These are phyloP conservation scores for Cyphomyrus plagiostoma DNA, from an alignment of 2,113 vertebrate species.

Conservation along the genomic window DNA sequence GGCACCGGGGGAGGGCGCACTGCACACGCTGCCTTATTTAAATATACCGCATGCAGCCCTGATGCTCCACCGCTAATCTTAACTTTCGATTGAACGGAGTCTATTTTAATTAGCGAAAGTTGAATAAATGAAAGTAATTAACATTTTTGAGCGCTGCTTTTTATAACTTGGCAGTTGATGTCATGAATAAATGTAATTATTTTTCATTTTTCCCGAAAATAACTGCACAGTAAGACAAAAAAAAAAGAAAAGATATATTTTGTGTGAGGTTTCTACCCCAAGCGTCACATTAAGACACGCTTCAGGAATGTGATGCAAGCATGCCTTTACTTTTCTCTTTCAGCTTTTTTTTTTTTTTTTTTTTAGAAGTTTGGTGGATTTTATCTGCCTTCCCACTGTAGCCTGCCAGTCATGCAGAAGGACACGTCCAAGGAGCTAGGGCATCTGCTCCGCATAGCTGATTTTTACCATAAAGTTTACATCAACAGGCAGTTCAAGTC, in stretches of 20 bases:
- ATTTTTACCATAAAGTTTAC: neutral
- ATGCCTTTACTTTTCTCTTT: neutral
- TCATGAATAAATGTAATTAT: neutral
- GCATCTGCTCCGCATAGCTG: neutral
- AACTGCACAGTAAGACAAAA: neutral
- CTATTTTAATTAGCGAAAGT: conserved; percentile 7
- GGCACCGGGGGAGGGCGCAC: neutral
- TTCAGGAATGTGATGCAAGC: neutral
- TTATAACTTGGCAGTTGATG: neutral
- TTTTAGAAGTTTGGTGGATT: neutral
- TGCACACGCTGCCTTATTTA: neutral
- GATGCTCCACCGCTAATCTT: neutral
- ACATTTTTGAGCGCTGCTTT: neutral
- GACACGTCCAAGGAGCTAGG: neutral
- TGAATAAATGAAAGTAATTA: neutral
- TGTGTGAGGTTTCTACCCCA: neutral
- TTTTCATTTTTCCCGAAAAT: neutral
- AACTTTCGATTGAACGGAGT: neutral
- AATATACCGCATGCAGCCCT: neutral
- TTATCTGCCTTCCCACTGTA: neutral
- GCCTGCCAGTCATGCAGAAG: neutral
- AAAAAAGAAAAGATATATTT: neutral
- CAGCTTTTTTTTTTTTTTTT: neutral
- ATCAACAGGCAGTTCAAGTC: neutral
- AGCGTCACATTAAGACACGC: neutral